Evolutionary conservation across 2,888 invertebrate genomes (phyloP), one percentile per base, ranked within the genome.

Genomic region (Cynaeus angustus): DNA sequence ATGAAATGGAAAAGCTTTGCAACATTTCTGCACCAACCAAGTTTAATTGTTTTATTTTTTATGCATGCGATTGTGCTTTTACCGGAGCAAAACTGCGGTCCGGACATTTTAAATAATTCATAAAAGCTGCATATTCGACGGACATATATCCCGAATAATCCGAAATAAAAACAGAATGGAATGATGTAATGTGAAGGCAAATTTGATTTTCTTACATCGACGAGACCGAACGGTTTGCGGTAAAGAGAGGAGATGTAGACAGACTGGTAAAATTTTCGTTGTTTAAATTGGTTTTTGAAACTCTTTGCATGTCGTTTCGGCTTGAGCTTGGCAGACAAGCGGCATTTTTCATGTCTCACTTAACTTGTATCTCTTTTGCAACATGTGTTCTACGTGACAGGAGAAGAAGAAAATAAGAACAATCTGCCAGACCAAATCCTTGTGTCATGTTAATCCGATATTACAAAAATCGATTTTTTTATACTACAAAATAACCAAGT

Each of bases 271-370:
- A 66, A 70, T 66, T 70, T 71, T 55, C 68, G 68, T 68, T 50
- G 45, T 53, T 45, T 56, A 72, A 72, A 72, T 72, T 72, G 71
- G 68, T 68, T 72, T 68, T 62, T 66, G 53, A 64, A 69, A 69
- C 50, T 41, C 67, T 38, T 21, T 48, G 64, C 59, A 53, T 58
- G 56, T 65, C 62, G 21, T 45, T 28, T 21, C 50, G 58, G 46
- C 66, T 69, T 53, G 53, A 53, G 59, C 46, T 45, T 66, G 66
- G 46, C 59, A 65, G 77, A 75, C 76, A 74, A 73, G 73, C 72
- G 74, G 73, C 72, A 75, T 76, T 75, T 75, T 75, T 74, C 76
- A 73, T 73, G 75, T 72, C 75, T 75, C 76, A 76, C 76, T 76
- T 77, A 76, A 73, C 74, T 70, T 74, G 75, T 72, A 72, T 76